Percentiles rank a stretch among this genome's conserved stretches.
Conservation (phyloP, 2,113 vertebrate species). For the Thalassarche chlororhynchos region DNA sequence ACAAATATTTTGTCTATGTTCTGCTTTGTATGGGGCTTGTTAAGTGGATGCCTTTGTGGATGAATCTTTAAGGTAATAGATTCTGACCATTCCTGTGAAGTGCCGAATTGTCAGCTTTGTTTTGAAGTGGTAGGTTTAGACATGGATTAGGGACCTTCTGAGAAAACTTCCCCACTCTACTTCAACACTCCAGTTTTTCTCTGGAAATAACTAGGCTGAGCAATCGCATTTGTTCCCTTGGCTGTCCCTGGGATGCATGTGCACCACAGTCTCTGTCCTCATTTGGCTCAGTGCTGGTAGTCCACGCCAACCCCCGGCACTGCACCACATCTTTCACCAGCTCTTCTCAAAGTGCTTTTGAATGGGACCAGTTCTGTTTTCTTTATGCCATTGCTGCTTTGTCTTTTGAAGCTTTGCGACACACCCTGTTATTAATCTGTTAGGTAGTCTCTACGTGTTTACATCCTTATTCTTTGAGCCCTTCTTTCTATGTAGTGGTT, state of each 20-base stretch:
- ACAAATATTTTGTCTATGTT: neutral
- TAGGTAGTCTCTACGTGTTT: neutral
- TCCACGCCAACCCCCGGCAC: neutral
- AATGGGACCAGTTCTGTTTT: neutral
- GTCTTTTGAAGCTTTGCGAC: neutral
- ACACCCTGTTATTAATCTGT: neutral
- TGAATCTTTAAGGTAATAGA: neutral
- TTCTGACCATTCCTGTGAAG: neutral
- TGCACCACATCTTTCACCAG: neutral
- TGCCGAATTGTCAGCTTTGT: neutral
- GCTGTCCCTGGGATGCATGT: neutral
- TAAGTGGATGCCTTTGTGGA: neutral
- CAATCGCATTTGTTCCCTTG: neutral
- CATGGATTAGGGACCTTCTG: neutral
- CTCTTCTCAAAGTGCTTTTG: neutral
- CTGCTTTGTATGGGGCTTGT: neutral
- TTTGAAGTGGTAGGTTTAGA: neutral
- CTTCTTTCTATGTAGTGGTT: neutral
- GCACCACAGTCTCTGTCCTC: neutral
- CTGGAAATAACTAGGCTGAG: neutral
- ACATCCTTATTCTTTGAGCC: neutral
- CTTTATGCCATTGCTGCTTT: neutral
- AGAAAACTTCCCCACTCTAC: neutral
- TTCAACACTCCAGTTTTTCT: neutral
- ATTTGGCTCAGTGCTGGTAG: neutral